phyloP scores from a whole-genome alignment of 2,888 invertebrate species.

The Anoplius nigerrimus region DNA sequence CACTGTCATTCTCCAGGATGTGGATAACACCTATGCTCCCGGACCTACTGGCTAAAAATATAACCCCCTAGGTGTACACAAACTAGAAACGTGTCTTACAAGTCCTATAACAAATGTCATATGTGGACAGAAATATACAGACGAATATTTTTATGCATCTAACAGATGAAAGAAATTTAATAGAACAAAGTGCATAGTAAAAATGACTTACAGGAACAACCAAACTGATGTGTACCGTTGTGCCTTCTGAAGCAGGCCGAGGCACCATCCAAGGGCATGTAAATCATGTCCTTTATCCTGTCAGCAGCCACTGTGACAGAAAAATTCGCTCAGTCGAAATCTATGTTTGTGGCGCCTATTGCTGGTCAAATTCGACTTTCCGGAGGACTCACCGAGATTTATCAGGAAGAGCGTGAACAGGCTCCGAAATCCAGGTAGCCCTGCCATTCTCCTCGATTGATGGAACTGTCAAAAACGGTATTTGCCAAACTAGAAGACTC shows the following conservation, averaged over 20 bases:
- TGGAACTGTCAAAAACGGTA: no score
- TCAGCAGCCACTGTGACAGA: slow-evolving; percentile 75
- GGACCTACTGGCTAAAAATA: slow-evolving; percentile 80
- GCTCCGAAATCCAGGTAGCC: slow-evolving; percentile 21
- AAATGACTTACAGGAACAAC: slow-evolving; percentile 90
- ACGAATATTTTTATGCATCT: not conserved
- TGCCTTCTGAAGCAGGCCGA: slow-evolving; percentile 91
- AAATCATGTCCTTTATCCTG: slow-evolving; percentile 88
- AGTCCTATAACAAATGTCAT: no score
- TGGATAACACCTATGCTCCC: slow-evolving; percentile 93
- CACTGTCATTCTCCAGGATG: slow-evolving; percentile 80
- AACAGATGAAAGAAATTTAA: no score
- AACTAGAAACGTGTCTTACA: no score
- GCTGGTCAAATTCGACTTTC: not conserved
- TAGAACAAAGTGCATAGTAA: not conserved
- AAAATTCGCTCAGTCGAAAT: not conserved
- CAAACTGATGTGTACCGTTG: slow-evolving; percentile 96
- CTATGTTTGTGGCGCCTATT: not conserved
- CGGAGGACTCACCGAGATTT: slow-evolving; percentile 24
- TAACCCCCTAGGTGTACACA: not conserved
- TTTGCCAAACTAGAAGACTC: no score
- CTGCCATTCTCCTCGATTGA: slow-evolving; percentile 12
- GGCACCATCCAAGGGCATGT: slow-evolving; percentile 83
- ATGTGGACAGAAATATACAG: not conserved
- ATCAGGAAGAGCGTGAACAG: slow-evolving; percentile 24